Percentiles rank a stretch among this genome's conserved stretches.
phyloP scores from a whole-genome alignment of 1,140 invertebrate genomes.

The Goniozus legneri region DNA sequence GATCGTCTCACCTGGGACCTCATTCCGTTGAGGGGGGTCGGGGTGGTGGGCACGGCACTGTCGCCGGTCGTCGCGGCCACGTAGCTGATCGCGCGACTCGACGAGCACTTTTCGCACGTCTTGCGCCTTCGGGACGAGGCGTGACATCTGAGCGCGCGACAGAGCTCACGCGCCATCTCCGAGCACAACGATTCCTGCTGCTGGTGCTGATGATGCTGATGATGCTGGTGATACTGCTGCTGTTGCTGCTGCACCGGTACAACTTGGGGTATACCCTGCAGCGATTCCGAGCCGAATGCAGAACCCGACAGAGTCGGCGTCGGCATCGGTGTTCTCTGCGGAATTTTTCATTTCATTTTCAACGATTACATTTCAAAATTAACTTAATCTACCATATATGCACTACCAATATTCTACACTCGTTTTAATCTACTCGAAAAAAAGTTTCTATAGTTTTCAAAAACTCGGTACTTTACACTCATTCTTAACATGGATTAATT shows the following conservation, averaged over 20 bases:
- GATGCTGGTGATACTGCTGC: slow-evolving; percentile 35
- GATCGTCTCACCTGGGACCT: slow-evolving; percentile 47
- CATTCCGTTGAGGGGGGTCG: slow-evolving; percentile 48
- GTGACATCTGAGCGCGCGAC: slow-evolving; percentile 71
- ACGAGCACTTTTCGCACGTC: slow-evolving; percentile 66
- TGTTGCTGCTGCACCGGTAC: slow-evolving; percentile 35
- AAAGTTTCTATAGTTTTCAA: no score
- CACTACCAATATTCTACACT: no score
- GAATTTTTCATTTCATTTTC: no score
- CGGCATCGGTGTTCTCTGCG: slow-evolving; percentile 26
- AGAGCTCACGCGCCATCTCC: slow-evolving; percentile 77
- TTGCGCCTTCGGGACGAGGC: slow-evolving; percentile 63
- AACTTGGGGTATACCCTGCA: slow-evolving; percentile 47
- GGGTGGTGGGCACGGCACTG: slow-evolving; percentile 48
- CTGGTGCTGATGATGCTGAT: slow-evolving; percentile 25
- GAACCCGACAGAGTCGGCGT: slow-evolving; percentile 21
- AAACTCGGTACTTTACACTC: no score
- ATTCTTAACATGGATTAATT: no score
- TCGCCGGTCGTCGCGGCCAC: no score
- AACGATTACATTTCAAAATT: no score
- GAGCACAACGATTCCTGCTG: slow-evolving; percentile 74
- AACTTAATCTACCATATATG: no score
- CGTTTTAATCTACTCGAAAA: no score
- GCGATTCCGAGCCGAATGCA: slow-evolving; percentile 35
- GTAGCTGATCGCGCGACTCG: slow-evolving; percentile 53